These are phyloP conservation scores for Prionailurus viverrinus DNA, from an alignment of 2,113 vertebrate species.

Conservation along the genomic window DNA sequence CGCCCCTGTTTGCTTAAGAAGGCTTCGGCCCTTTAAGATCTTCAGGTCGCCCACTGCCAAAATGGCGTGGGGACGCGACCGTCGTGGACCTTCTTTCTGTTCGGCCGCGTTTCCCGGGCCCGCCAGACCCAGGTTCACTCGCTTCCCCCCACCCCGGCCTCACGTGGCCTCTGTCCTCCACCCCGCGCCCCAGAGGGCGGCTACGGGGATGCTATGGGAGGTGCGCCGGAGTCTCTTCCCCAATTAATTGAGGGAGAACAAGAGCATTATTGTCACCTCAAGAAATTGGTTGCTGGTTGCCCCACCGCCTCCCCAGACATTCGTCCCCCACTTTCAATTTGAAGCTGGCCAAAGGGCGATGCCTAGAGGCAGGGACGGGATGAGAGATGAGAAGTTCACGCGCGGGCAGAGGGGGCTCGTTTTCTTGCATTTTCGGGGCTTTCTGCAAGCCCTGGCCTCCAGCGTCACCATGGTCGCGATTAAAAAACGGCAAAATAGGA, in stretches of 20 bases:
- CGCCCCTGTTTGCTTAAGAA: background rate
- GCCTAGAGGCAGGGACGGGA: background rate
- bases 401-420: background rate
- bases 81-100: background rate
- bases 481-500: background rate
- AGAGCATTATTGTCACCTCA: background rate
- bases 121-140: background rate
- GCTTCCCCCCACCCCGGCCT: no score
- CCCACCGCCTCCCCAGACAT: background rate
- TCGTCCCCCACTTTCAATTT: background rate
- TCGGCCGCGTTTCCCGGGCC: background rate
- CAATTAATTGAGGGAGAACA: background rate
- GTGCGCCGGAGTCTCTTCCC: background rate
- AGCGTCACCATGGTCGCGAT: background rate
- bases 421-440: background rate
- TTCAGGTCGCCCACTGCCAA: background rate
- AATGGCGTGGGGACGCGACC: background rate
- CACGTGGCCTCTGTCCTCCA: background rate
- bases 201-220: background rate
- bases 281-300: background rate
- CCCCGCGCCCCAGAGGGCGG: accelerated
- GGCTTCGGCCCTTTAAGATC: background rate
- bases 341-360: background rate
- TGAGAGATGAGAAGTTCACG: background rate
- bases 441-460: background rate